Evolutionary conservation across 2,113 vertebrate species (phyloP).

Genomic region (Leuciscus idus): DNA sequence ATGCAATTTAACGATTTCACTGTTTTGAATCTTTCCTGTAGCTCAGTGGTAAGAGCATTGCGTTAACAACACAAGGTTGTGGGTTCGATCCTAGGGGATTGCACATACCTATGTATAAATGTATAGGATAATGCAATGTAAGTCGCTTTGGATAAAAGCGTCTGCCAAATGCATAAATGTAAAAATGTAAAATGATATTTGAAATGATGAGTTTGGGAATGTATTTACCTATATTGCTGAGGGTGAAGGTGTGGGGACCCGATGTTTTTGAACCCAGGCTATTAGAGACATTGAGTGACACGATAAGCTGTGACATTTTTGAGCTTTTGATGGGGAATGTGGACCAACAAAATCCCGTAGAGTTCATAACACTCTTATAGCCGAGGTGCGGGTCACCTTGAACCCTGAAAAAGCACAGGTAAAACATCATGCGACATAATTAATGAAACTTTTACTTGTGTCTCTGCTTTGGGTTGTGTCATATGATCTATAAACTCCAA

Average conservation of each 20-base stretch:
- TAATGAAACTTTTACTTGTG: background rate
- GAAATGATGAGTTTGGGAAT: background rate
- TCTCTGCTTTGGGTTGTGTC: background rate
- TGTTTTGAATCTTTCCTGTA: too few relatives aligned
- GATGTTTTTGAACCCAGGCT: conserved; percentile 61
- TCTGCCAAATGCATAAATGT: too few relatives aligned
- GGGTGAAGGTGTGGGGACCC: conserved; percentile 53
- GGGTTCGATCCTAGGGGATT: too few relatives aligned
- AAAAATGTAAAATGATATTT: too few relatives aligned
- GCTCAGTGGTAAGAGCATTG: too few relatives aligned
- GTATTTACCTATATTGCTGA: conserved; percentile 71
- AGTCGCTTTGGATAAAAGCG: too few relatives aligned
- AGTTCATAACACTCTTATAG: background rate
- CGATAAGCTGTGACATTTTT: conserved; percentile 54
- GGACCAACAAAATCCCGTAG: conserved; percentile 8
- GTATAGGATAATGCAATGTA: too few relatives aligned
- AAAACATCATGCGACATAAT: background rate
- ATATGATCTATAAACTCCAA: background rate
- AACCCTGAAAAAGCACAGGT: conserved; percentile 65
- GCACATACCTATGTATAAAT: too few relatives aligned
- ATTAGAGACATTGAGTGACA: conserved; percentile 63
- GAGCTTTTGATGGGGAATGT: conserved; percentile 52
- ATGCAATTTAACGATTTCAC: background rate
- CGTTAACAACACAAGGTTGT: too few relatives aligned
- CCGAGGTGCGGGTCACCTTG: conserved; percentile 31